Base-by-base conservation (phyloP, 2,113 vertebrate species). In the Bettongia penicillata region DNA sequence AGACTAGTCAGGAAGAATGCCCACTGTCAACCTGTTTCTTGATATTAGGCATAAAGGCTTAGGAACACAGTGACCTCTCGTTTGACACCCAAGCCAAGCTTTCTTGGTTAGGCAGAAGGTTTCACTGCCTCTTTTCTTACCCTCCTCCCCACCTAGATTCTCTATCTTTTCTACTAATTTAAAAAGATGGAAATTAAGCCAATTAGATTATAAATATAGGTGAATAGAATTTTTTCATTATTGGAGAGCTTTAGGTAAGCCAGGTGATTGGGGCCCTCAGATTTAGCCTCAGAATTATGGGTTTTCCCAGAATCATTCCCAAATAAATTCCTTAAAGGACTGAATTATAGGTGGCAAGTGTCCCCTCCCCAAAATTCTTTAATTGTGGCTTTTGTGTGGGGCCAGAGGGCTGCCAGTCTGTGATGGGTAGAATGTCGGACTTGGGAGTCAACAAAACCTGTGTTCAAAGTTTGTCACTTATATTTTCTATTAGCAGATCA, bases 41-140 rank as follows among this genome's bases (percentile, higher is more conserved):
- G 48, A 49, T 24, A 77, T 90, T 68, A 23, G 26, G 91, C 94
- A 61, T 89, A 96, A 47, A 96, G 89, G 43, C 52, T 8, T 93
- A 26, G 94, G 95, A 96, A 57, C 91, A 97, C 93, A 61, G 94
- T 94, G 95, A 98, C 95, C 97, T 97, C n/a, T 26, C n/a, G 16
- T 91, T 96, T 91, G 31, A 96, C 94, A 90, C 68, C n/a, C 94
- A 96, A 96, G 89, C 9, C 43, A 53, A 91, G 50, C 50, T 48
- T 37, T 94, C 57, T 91, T 26, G 6, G 90, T 94, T 3, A 53
- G 68, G 84, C 52, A 51, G 19, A 55, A 52, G 0, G 1, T 53
- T 28, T 0, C 10, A 37, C 24, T 8, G 0, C 25, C 0, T 68
- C 22, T 68, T 8, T 93, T 57, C 51, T 50, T 31, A 4, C 28